These are phyloP conservation scores for Clarias laeviceps DNA, from an alignment of 2,797 vertebrate genomes.

Conservation along the genomic window DNA sequence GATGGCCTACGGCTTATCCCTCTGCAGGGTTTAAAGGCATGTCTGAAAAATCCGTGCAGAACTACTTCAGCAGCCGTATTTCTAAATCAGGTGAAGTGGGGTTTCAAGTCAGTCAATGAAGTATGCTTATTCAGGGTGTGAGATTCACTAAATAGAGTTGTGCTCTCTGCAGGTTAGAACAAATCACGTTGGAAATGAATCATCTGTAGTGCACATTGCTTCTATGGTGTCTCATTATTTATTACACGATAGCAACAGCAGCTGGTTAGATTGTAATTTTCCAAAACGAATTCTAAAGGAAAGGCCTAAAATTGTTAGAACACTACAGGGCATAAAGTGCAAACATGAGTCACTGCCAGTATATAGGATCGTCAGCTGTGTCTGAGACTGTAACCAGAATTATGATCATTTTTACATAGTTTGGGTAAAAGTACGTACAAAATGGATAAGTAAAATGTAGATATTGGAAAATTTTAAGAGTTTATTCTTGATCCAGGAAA, in stretches of 20 bases:
- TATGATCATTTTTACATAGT: constrained; percentile 5
- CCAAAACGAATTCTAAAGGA: neutral
- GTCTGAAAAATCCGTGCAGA: constrained; percentile 55
- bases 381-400: constrained; percentile 17
- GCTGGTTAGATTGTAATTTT: neutral
- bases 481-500: neutral
- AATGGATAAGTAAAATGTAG: neutral
- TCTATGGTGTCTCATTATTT: constrained; percentile 7
- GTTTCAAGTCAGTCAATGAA: constrained; percentile 36
- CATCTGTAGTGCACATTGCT: neutral
- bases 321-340: neutral
- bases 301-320: constrained; percentile 13
- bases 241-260: neutral
- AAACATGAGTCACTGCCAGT: neutral
- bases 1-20: constrained; percentile 41
- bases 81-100: constrained; percentile 17
- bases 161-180: neutral
- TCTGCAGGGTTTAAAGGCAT: constrained; percentile 31
- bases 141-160: neutral
- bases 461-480: neutral
- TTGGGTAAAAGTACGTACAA: neutral
- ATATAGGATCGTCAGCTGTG: neutral
- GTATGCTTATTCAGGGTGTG: constrained; percentile 22
- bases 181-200: constrained; percentile 6
- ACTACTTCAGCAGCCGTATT: constrained; percentile 14